Evolutionary conservation across 1,140 invertebrate genomes (phyloP), one percentile per base, ranked within the genome.

Genomic region (Drosophila paulistorum): DNA sequence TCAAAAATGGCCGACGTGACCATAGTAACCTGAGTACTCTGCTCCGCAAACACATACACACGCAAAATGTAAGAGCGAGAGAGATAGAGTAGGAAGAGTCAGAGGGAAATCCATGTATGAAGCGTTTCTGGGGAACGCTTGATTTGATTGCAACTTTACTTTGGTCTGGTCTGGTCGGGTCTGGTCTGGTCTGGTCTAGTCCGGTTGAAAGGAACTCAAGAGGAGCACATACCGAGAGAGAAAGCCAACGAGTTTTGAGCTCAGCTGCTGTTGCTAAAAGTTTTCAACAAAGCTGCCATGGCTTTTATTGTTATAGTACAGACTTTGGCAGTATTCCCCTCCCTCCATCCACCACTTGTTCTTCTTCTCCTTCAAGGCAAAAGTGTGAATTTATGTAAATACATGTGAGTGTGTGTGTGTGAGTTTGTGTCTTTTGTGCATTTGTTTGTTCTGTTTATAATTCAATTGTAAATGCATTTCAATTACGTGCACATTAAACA

Each of bases 381-480:
- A 72, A 79, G 77, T 85, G 77, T 70, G 67, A 81, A 77, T 74
- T 65, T 68, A 55, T 80, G 60, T 75, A 80, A 65, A 74, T 81
- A 65, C 74, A 5, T 7, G 13, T 30, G 7, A 62, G 33, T 63
- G 45, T 73, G 20, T 55, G 30, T 77, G 42, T 55, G 74, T 71
- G 35, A 23, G 37, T 74, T 39, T 58, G 62, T 65, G 75, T 39
- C 62, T 54, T 68, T 48, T 57, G 57, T 68, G 64, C 80, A 71
- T 86, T 78, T 89, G 83, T 90, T 90, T 90, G 84, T 65, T 85
- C 81, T 89, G 87, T 90, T 89, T 89, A 89, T 89, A 89, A 89
- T 89, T 89, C 84, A 89, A 90, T 89, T 89, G 84, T 90, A 89
- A 89, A 89, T 89, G 84, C 85, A 89, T 89, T 89, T 89, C 84